These are phyloP conservation scores for Tragelaphus oryx DNA, from an alignment of 2,797 vertebrate genomes.

Conservation along the genomic window DNA sequence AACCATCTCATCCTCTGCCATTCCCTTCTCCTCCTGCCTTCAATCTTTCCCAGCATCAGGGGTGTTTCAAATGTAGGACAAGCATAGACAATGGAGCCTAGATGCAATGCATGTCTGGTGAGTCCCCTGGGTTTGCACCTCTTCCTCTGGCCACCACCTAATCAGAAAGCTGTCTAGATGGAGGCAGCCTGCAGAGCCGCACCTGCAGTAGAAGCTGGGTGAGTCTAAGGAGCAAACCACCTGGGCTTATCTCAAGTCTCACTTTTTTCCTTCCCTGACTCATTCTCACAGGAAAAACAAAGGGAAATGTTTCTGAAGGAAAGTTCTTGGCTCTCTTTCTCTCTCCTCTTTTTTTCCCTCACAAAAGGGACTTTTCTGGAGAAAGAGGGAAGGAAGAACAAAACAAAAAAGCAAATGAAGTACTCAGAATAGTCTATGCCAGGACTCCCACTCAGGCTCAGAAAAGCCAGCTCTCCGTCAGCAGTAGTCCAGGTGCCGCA, in stretches of 20 bases:
- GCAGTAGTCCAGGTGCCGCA: slow-evolving; percentile 77
- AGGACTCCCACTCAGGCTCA: slow-evolving; percentile 60
- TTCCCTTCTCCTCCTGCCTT: neutral
- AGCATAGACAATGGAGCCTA: neutral
- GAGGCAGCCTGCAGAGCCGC: neutral
- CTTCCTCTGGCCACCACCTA: neutral
- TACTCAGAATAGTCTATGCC: slow-evolving; percentile 42
- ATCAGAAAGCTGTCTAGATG: neutral
- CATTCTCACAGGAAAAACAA: neutral
- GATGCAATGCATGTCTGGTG: accelerated
- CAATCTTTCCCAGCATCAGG: neutral
- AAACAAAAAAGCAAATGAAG: slow-evolving; percentile 48
- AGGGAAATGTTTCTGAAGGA: slow-evolving; percentile 3
- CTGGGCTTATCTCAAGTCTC: neutral
- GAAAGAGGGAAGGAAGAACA: slow-evolving; percentile 49
- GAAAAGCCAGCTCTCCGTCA: slow-evolving; percentile 66
- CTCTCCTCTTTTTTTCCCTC: slow-evolving; percentile 36
- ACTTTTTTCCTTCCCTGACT: neutral
- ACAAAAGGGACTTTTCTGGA: slow-evolving; percentile 33
- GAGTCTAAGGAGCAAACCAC: neutral
- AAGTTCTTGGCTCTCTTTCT: slow-evolving; percentile 68
- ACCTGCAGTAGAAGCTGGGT: neutral
- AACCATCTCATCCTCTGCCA: neutral
- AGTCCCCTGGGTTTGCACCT: neutral
- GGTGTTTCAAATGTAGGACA: neutral